A percentile compares a stretch with the other conserved stretches of the same genome.
Conservation (phyloP, 2,113 vertebrate genomes). For the Ammodytes dubius region DNA sequence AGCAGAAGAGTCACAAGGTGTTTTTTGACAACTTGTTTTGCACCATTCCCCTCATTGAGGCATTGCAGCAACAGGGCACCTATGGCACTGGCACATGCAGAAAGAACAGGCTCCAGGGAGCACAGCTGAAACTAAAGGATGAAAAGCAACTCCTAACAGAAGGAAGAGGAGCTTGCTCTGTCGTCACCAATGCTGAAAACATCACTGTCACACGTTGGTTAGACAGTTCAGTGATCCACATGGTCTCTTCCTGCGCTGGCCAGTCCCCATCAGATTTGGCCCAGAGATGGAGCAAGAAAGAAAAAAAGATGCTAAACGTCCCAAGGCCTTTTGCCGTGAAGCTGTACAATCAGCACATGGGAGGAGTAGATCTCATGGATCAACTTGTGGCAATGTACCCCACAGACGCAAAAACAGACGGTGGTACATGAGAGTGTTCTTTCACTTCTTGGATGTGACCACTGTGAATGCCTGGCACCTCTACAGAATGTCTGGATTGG, state of each 20-base stretch:
- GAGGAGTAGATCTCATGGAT: conserved; percentile 21
- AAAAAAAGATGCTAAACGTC: conserved; percentile 1
- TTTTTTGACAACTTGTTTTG: background rate
- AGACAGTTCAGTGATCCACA: conserved; percentile 14
- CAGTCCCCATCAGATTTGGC: background rate
- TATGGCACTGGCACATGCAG: background rate
- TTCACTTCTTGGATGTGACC: conserved; percentile 22
- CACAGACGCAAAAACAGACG: background rate
- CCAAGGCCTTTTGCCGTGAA: background rate
- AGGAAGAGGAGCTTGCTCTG: background rate
- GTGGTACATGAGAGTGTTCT: conserved; percentile 14
- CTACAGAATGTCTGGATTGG: conserved; percentile 3
- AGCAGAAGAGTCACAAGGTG: background rate
- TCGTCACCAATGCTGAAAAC: conserved; percentile 11
- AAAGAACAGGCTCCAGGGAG: background rate
- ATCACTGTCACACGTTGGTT: conserved; percentile 22
- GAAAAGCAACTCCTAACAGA: background rate
- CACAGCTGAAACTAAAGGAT: background rate
- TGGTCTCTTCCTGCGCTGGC: background rate
- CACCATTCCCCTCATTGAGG: background rate
- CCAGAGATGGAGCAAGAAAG: background rate
- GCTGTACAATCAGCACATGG: conserved; percentile 13
- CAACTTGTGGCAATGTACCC: background rate
- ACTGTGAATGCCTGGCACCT: conserved; percentile 28
- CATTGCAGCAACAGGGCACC: background rate